Percentiles rank a stretch among this genome's conserved stretches.
Evolutionary conservation across 2,888 invertebrate species (phyloP).

Genomic region (Cheilosia pagana): DNA sequence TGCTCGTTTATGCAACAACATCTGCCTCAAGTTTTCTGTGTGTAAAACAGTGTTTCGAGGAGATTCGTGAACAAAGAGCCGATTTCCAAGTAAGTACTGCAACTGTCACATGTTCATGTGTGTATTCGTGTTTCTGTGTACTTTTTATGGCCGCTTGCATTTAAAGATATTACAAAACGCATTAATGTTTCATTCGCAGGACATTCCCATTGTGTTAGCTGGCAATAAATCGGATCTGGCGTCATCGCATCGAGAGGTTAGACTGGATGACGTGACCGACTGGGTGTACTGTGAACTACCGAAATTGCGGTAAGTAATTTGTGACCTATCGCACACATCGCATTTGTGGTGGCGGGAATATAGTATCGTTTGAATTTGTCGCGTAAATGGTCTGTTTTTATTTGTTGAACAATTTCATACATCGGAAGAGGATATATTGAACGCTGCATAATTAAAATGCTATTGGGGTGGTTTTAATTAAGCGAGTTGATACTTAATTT

Average conservation of each 20-base stretch:
- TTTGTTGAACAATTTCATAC: background rate
- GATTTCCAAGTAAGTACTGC: conserved; percentile 86
- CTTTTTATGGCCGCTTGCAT: conserved; percentile 71
- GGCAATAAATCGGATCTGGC: conserved; percentile 94
- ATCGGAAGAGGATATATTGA: too few relatives aligned
- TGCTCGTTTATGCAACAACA: conserved; percentile 92
- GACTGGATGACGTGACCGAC: conserved; percentile 91
- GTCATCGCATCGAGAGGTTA: conserved; percentile 88
- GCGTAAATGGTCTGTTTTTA: background rate
- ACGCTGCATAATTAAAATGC: background rate
- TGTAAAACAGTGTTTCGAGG: conserved; percentile 90
- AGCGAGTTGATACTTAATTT: conserved; percentile 23
- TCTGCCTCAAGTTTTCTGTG: conserved; percentile 89
- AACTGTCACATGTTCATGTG: conserved; percentile 44
- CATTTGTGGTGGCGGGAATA: too few relatives aligned
- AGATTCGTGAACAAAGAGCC: conserved; percentile 91
- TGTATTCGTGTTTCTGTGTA: conserved; percentile 62
- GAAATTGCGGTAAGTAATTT: conserved; percentile 86
- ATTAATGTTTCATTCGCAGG: conserved; percentile 83
- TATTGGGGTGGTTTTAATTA: conserved; percentile 21
- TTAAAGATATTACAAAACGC: conserved; percentile 35
- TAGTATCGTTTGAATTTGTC: too few relatives aligned
- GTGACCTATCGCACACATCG: background rate
- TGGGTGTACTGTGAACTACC: conserved; percentile 92
- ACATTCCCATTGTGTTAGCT: conserved; percentile 93